These are phyloP conservation scores for Eupithecia exiguata DNA, from an alignment of 2,888 invertebrate species.

Conservation along the genomic window DNA sequence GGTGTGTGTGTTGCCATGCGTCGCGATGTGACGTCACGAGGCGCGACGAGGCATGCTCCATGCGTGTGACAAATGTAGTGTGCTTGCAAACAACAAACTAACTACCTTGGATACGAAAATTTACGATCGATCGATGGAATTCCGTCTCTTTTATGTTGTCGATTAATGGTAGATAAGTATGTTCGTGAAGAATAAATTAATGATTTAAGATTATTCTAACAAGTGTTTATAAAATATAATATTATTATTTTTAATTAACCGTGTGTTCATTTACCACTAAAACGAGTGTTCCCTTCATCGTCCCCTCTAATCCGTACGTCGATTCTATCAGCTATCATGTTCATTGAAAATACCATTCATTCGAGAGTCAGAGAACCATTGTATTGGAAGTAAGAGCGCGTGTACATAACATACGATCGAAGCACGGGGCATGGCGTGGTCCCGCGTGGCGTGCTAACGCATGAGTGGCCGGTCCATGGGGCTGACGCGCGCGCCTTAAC, in stretches of 20 bases:
- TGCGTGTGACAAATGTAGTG: conserved; percentile 42
- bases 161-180: conserved; percentile 78
- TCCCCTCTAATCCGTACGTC: conserved; percentile 59
- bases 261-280: conserved; percentile 78
- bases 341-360: conserved; percentile 48
- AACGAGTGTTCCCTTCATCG: conserved; percentile 65
- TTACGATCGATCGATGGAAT: conserved; percentile 65
- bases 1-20: conserved; percentile 34
- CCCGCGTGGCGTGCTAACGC: conserved; percentile 60
- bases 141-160: conserved; percentile 78
- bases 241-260: conserved; percentile 81
- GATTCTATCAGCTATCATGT: conserved; percentile 81
- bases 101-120: conserved; percentile 51
- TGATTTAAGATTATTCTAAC: conserved; percentile 84
- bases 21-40: conserved; percentile 25
- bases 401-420: conserved; percentile 58
- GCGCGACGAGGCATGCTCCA: conserved; percentile 33
- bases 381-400: conserved; percentile 24
- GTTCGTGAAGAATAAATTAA: conserved; percentile 83
- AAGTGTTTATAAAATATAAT: conserved; percentile 84
- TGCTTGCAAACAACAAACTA: conserved; percentile 46
- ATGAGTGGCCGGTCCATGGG: conserved; percentile 47
- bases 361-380: conserved; percentile 24
- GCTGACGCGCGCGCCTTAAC: conserved; percentile 66
- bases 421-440: conserved; percentile 68